phyloP scores from a whole-genome alignment of 2,888 invertebrate genomes.

The Bombylius major region DNA sequence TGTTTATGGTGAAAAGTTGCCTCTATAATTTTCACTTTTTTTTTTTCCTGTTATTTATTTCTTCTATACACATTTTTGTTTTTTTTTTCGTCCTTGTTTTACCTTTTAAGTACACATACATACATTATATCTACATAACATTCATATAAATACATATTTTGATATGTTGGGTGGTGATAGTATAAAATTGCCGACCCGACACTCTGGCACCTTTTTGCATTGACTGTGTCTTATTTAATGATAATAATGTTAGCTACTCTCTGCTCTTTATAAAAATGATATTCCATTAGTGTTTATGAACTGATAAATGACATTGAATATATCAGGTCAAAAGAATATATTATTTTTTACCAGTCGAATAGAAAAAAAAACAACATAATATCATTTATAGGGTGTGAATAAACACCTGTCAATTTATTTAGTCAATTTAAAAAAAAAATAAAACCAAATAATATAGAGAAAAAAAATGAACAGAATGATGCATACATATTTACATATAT shows the following conservation, averaged over 20 bases:
- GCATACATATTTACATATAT: too few relatives aligned
- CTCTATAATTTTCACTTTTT: too few relatives aligned
- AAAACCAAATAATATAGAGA: too few relatives aligned
- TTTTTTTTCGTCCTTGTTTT: too few relatives aligned
- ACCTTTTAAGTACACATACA: not conserved
- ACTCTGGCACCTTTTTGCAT: not conserved
- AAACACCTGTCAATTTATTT: not conserved
- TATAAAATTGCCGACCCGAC: not conserved
- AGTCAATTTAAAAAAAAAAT: too few relatives aligned
- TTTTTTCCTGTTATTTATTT: not conserved
- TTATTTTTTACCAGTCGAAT: not conserved
- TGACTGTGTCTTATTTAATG: not conserved
- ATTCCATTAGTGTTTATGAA: not conserved
- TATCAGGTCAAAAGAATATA: not conserved
- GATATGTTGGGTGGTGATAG: not conserved
- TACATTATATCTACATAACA: not conserved
- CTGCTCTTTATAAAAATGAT: not conserved
- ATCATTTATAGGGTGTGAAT: not conserved
- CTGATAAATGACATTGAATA: not conserved
- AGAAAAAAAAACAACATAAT: not conserved
- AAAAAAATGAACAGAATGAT: too few relatives aligned
- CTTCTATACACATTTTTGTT: too few relatives aligned
- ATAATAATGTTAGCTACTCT: not conserved
- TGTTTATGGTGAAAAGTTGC: too few relatives aligned
- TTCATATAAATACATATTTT: not conserved